A percentile compares a stretch with the other conserved stretches of the same genome.
phyloP scores from a whole-genome alignment of 2,888 invertebrate species.

The Ennomos fuscantarius region DNA sequence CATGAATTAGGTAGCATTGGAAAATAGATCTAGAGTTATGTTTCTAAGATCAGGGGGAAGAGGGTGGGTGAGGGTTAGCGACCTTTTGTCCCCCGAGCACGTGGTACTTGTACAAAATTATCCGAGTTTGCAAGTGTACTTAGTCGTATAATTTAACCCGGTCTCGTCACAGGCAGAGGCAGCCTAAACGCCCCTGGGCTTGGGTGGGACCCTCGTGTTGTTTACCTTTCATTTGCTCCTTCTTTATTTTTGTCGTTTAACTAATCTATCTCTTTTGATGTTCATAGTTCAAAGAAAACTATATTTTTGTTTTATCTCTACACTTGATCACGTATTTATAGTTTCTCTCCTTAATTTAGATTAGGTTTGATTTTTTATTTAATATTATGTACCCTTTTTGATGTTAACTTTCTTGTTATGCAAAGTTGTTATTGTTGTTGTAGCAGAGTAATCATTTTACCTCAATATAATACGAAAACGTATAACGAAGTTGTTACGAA shows the following conservation, averaged over 20 bases:
- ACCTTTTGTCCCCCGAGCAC: conserved; percentile 55
- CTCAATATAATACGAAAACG: too few relatives aligned
- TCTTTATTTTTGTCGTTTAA: conserved; percentile 42
- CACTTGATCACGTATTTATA: not conserved
- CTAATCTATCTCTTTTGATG: conserved; percentile 41
- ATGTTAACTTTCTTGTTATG: too few relatives aligned
- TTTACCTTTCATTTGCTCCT: conserved; percentile 58
- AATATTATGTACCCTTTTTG: too few relatives aligned
- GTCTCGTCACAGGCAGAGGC: conserved; percentile 34
- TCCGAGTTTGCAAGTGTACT: conserved; percentile 40
- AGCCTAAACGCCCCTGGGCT: conserved; percentile 34
- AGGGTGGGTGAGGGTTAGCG: conserved; percentile 51
- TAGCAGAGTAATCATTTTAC: too few relatives aligned
- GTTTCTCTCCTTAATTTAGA: not conserved
- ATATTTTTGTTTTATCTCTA: not conserved
- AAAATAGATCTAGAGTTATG: conserved; percentile 36
- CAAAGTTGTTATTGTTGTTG: too few relatives aligned
- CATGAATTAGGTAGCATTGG: conserved; percentile 18
- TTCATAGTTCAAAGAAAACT: conserved; percentile 15
- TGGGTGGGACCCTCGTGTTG: conserved; percentile 35
- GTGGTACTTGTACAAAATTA: conserved; percentile 50
- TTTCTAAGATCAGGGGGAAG: conserved; percentile 50
- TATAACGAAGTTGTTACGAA: too few relatives aligned
- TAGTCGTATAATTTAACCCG: conserved; percentile 38
- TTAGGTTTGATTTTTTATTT: not conserved